Conservation (phyloP, 2,113 vertebrate species). For the Cyanoderma ruficeps region DNA sequence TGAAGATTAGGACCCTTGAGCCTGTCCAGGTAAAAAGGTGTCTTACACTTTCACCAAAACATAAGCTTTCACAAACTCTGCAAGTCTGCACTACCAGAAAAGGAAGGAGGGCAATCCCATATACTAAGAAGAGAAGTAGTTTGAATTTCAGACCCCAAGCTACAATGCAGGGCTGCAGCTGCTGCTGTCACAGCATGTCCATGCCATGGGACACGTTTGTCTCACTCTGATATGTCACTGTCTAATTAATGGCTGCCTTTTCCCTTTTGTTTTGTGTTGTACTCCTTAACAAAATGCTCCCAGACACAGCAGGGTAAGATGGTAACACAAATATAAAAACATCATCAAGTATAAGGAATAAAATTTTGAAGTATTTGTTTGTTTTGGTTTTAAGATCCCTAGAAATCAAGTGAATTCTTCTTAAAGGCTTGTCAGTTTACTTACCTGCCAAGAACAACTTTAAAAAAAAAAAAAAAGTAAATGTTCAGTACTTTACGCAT, state of each 20-base stretch:
- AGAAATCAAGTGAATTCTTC: neutral
- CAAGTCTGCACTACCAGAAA: neutral
- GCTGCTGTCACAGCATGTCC: neutral
- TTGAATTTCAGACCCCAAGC: neutral
- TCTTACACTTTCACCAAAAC: neutral
- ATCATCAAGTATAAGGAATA: neutral
- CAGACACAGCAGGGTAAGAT: neutral
- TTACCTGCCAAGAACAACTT: neutral
- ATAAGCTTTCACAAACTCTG: neutral
- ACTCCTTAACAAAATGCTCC: neutral
- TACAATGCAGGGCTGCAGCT: neutral
- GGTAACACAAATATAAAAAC: neutral
- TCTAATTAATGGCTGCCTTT: neutral
- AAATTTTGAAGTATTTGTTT: neutral
- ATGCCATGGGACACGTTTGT: neutral
- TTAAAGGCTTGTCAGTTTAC: neutral
- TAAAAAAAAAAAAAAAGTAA: neutral
- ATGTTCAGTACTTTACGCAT: neutral
- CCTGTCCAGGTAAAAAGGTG: constrained; percentile 69
- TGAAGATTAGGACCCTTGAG: constrained; percentile 95
- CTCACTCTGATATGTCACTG: neutral
- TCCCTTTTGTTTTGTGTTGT: neutral
- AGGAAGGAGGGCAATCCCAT: neutral
- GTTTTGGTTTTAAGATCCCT: neutral
- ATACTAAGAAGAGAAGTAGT: neutral